Conservation (phyloP, 2,888 invertebrate genomes). For the Oligia strigilis region DNA sequence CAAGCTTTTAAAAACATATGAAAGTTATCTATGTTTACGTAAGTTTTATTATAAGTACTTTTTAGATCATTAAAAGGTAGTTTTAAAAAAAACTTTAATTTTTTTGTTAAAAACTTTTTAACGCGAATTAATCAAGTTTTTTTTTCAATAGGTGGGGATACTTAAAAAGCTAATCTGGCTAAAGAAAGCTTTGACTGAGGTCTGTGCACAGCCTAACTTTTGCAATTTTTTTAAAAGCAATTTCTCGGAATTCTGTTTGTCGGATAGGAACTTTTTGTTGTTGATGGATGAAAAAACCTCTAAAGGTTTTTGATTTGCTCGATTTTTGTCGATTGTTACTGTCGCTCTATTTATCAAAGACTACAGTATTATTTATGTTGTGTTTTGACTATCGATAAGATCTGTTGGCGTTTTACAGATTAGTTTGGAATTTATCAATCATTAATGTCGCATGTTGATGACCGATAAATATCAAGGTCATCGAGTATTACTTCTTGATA, state of each 20-base stretch:
- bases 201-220: background rate
- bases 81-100: no score
- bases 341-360: no score
- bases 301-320: background rate
- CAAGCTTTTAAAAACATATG: no score
- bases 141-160: background rate
- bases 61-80: no score
- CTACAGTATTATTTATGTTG: no score
- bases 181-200: background rate
- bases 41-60: no score
- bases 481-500: background rate
- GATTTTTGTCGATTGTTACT: background rate
- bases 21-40: no score
- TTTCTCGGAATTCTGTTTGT: background rate
- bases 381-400: background rate
- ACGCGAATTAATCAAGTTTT: no score
- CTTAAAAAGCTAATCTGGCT: background rate
- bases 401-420: background rate
- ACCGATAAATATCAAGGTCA: background rate
- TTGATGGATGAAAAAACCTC: no score
- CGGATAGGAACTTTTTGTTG: background rate
- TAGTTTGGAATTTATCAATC: background rate
- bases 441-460: background rate
- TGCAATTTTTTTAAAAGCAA: background rate
- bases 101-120: background rate